Evolutionary conservation across 2,797 vertebrate species (phyloP).

Genomic region (Euthynnus affinis): DNA sequence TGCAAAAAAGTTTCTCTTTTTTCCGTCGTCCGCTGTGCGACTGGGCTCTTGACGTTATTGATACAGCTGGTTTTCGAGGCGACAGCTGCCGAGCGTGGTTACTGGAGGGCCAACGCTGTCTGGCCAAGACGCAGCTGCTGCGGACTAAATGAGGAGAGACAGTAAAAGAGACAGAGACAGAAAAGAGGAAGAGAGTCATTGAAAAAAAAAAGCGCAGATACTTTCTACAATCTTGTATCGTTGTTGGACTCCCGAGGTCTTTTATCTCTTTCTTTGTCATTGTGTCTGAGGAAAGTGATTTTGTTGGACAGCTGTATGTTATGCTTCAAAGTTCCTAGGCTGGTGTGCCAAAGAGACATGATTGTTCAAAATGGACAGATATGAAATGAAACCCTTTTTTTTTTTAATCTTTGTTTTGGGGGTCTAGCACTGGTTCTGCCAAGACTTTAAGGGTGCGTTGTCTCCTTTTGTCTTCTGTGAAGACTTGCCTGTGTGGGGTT

Average conservation of each 20-base stretch:
- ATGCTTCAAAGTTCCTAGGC: conserved; percentile 68
- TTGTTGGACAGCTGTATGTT: conserved; percentile 62
- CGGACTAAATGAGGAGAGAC: conserved; percentile 60
- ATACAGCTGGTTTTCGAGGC: conserved; percentile 75
- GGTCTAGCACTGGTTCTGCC: conserved; percentile 70
- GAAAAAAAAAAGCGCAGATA: conserved; percentile 57
- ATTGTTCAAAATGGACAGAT: conserved; percentile 80
- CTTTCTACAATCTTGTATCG: conserved; percentile 72
- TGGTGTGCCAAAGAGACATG: conserved; percentile 82
- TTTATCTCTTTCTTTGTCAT: conserved; percentile 60
- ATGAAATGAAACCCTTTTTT: conserved; percentile 36
- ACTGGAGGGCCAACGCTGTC: conserved; percentile 74
- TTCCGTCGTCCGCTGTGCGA: conserved; percentile 75
- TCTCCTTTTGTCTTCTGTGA: conserved; percentile 94
- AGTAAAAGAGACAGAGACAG: conserved; percentile 32
- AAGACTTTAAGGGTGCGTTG: conserved; percentile 61
- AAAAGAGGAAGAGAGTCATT: conserved; percentile 46
- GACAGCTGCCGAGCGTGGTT: conserved; percentile 78
- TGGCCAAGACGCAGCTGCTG: conserved; percentile 82
- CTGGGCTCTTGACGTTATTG: conserved; percentile 73
- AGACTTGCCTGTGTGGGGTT: conserved; percentile 89
- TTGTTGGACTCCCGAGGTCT: conserved; percentile 77
- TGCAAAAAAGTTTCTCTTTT: conserved; percentile 67
- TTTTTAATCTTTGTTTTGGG: conserved; percentile 57
- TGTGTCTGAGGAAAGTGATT: conserved; percentile 67